Evolutionary conservation across 2,888 invertebrate genomes (phyloP).

Genomic region (Blera fallax): DNA sequence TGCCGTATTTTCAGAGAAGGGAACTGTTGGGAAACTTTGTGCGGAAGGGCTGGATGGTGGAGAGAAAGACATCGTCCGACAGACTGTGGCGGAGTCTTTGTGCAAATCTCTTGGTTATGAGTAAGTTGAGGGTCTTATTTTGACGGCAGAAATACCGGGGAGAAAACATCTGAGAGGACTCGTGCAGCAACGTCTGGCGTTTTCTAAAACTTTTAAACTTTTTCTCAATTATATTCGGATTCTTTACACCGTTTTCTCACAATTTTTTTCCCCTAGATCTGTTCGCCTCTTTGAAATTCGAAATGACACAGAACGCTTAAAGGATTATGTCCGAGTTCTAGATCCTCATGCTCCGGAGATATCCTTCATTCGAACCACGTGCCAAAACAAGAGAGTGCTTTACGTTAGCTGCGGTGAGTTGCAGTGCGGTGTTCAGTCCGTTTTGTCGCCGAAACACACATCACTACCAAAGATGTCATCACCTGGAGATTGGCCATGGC

Average conservation of each 20-base stretch:
- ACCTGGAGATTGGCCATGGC: conserved; percentile 97
- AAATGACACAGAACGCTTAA: conserved; percentile 84
- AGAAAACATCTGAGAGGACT: background rate
- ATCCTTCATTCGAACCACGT: conserved; percentile 89
- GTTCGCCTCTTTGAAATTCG: conserved; percentile 87
- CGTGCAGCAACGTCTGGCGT: background rate
- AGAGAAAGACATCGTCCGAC: conserved; percentile 81
- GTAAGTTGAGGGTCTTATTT: conserved; percentile 82
- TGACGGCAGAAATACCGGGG: background rate
- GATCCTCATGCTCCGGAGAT: conserved; percentile 92
- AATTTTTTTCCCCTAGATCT: conserved; percentile 83
- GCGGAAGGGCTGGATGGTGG: conserved; percentile 88
- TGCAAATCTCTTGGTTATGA: conserved; percentile 90
- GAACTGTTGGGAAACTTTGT: conserved; percentile 90
- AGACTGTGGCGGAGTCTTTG: conserved; percentile 89
- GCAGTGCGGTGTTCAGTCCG: conserved; percentile 89
- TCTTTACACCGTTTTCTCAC: too few relatives aligned
- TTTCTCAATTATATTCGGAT: background rate
- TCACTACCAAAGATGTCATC: conserved; percentile 87
- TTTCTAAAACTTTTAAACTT: background rate
- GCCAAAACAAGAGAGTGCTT: conserved; percentile 89
- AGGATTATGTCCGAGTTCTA: conserved; percentile 90
- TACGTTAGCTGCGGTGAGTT: conserved; percentile 89
- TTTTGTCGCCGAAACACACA: conserved; percentile 79
- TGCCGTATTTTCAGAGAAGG: conserved; percentile 92